Evolutionary conservation across 1,140 invertebrate genomes (phyloP).

Genomic region (Lepidurus apus): DNA sequence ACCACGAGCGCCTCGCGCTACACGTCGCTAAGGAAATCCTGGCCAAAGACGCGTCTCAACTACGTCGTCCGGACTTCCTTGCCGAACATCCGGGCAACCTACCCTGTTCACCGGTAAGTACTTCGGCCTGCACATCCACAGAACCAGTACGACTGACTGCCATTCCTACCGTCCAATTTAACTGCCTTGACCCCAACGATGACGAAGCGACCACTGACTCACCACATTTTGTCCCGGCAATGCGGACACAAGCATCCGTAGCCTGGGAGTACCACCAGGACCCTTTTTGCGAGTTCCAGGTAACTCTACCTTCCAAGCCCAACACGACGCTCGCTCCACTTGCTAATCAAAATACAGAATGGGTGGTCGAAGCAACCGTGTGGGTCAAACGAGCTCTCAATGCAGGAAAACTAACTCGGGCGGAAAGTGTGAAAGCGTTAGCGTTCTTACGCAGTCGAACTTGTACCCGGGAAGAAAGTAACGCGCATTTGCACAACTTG

Average conservation of each 20-base stretch:
- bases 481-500: background rate
- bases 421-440: background rate
- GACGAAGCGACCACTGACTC: background rate
- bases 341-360: background rate
- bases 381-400: background rate
- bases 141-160: background rate
- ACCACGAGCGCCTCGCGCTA: slow-evolving; percentile 34
- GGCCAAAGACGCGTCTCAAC: slow-evolving; percentile 33
- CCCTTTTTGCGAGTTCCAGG: slow-evolving; percentile 31
- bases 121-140: background rate
- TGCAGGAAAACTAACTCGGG: background rate
- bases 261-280: slow-evolving; percentile 34
- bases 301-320: background rate
- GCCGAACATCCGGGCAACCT: background rate
- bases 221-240: slow-evolving; percentile 44
- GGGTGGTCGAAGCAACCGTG: background rate
- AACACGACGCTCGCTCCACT: background rate
- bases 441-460: background rate
- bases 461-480: background rate
- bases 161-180: slow-evolving; percentile 13
- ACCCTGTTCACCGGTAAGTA: slow-evolving; percentile 25
- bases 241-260: slow-evolving; percentile 33
- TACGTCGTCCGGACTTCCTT: slow-evolving; percentile 22
- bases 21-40: slow-evolving; percentile 39
- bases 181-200: background rate